These are phyloP conservation scores for Mythimna albipuncta DNA, from an alignment of 2,888 invertebrate species.

Conservation along the genomic window DNA sequence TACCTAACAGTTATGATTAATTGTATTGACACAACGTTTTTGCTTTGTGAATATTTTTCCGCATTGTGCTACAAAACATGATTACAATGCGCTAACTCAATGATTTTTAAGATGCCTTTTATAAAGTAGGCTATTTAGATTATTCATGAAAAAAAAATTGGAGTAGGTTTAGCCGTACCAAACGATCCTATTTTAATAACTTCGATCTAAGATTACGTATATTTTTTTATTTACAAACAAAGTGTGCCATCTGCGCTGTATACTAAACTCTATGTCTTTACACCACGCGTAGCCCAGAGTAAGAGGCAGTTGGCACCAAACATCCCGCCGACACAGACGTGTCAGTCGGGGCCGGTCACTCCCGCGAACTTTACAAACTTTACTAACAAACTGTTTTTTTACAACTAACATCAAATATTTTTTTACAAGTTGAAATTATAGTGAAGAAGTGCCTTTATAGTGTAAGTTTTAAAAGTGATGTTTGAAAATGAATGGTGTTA, in stretches of 20 bases:
- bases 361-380: conserved; percentile 65
- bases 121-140: background rate
- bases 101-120: background rate
- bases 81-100: background rate
- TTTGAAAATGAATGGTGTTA: conserved; percentile 77
- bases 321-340: conserved; percentile 65
- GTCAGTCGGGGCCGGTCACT: conserved; percentile 25
- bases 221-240: background rate
- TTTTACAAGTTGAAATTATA: conserved; percentile 16
- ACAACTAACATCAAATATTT: conserved; percentile 9
- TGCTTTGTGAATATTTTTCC: conserved; percentile 5
- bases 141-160: too few relatives aligned
- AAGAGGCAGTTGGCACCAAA: conserved; percentile 69
- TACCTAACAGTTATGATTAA: background rate
- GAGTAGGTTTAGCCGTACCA: background rate
- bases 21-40: background rate
- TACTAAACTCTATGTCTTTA: conserved; percentile 60
- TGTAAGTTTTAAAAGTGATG: conserved; percentile 59
- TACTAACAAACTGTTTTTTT: conserved; percentile 46
- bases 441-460: conserved; percentile 66
- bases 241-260: conserved; percentile 50
- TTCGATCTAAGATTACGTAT: background rate
- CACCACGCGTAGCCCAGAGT: conserved; percentile 66
- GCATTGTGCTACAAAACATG: background rate
- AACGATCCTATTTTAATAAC: background rate